phyloP scores from a whole-genome alignment of 2,113 vertebrate genomes.

The Paraplagusia blochii region DNA sequence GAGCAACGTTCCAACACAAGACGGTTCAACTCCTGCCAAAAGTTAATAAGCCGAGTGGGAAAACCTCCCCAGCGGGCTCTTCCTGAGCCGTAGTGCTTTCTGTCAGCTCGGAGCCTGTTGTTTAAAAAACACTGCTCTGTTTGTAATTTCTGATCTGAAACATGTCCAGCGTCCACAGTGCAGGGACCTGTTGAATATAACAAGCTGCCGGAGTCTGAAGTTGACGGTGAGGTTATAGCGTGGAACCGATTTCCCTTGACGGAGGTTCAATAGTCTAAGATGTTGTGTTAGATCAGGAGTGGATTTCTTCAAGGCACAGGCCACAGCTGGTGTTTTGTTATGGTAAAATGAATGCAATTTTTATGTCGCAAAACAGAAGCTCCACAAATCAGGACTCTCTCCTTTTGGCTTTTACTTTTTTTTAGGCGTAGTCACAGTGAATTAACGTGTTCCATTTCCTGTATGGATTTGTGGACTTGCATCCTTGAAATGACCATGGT shows the following conservation, averaged over 20 bases:
- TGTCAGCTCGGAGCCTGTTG: conserved; percentile 56
- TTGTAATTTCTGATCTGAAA: conserved; percentile 42
- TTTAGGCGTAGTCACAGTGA: too few species aligned
- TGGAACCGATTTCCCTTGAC: too few species aligned
- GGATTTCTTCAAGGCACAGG: too few species aligned
- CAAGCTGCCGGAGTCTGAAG: conserved; percentile 20
- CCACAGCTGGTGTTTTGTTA: too few species aligned
- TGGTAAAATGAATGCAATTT: too few species aligned
- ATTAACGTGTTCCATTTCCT: too few species aligned
- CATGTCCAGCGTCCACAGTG: conserved; percentile 31
- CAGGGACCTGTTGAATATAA: conserved; percentile 40
- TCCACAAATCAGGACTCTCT: too few species aligned
- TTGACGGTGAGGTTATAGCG: conserved; percentile 3
- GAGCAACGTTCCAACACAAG: conserved; percentile 26
- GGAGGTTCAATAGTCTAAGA: conserved; percentile 1
- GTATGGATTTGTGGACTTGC: too few species aligned
- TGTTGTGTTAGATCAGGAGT: not conserved
- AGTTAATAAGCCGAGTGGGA: conserved; percentile 25
- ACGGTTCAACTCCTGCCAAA: conserved; percentile 37
- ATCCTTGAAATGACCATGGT: too few species aligned
- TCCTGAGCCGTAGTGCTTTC: conserved; percentile 39
- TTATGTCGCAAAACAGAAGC: too few species aligned
- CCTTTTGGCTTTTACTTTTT: too few species aligned
- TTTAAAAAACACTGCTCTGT: conserved; percentile 67
- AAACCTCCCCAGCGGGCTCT: conserved; percentile 19